Conservation (phyloP, 2,888 invertebrate species). For the Hemicrepidius hirtus region DNA sequence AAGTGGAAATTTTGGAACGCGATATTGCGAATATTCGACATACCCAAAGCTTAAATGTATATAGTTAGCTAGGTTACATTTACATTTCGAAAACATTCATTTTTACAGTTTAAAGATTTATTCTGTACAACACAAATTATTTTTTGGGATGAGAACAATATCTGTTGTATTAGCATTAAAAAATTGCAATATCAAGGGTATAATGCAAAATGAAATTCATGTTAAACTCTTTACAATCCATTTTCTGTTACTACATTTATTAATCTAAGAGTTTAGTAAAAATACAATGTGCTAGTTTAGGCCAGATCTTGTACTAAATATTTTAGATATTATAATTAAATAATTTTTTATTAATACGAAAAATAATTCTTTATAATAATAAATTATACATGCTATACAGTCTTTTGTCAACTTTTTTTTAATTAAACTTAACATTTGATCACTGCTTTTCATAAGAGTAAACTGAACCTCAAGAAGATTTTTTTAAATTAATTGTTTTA, state of each 20-base stretch:
- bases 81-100: slow-evolving; percentile 4
- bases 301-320: slow-evolving; percentile 40
- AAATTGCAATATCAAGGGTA: too few relatives aligned
- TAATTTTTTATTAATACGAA: slow-evolving; percentile 19
- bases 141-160: too few relatives aligned
- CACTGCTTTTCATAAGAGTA: slow-evolving; percentile 19
- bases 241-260: background rate
- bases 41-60: background rate
- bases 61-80: background rate
- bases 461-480: background rate
- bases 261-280: background rate
- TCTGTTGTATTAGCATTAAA: too few relatives aligned
- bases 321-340: background rate
- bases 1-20: slow-evolving; percentile 31
- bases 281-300: slow-evolving; percentile 6
- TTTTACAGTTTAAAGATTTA: slow-evolving; percentile 7
- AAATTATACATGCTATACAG: slow-evolving; percentile 41
- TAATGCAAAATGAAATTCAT: too few relatives aligned
- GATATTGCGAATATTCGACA: background rate
- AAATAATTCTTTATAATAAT: slow-evolving; percentile 20
- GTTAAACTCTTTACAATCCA: too few relatives aligned
- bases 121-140: background rate
- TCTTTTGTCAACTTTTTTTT: slow-evolving; percentile 37
- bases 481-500: background rate
- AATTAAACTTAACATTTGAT: slow-evolving; percentile 28